These are phyloP conservation scores for Drosophila pseudotakahashii DNA, from an alignment of 2,888 invertebrate species.

Conservation along the genomic window DNA sequence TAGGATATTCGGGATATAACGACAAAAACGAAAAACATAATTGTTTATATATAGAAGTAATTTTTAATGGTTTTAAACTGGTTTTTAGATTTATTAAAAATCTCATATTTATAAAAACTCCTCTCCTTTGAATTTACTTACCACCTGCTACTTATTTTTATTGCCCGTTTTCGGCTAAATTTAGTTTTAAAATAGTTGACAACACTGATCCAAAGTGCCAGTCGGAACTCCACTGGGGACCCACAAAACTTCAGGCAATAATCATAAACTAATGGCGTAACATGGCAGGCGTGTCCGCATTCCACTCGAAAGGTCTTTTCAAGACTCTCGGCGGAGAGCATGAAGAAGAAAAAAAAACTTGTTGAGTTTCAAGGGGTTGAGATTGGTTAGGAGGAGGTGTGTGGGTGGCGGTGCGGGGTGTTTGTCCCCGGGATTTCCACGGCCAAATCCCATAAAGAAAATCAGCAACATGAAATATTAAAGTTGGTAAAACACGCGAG, in stretches of 20 bases:
- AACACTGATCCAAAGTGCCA: constrained; percentile 27
- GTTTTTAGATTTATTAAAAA: too few species aligned
- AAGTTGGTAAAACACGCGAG: constrained; percentile 74
- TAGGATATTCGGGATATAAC: not conserved
- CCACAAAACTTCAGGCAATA: constrained; percentile 52
- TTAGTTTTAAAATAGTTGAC: constrained; percentile 11
- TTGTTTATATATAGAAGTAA: too few species aligned
- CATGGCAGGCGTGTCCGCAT: constrained; percentile 61
- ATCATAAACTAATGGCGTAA: constrained; percentile 70
- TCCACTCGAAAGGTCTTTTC: constrained; percentile 39
- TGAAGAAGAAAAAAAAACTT: constrained; percentile 51
- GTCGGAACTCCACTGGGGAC: constrained; percentile 22
- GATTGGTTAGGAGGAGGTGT: constrained; percentile 4
- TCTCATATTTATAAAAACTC: too few species aligned
- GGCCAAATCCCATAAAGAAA: constrained; percentile 63
- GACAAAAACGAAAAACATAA: too few species aligned
- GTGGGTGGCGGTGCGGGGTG: constrained; percentile 8
- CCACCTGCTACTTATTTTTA: not conserved
- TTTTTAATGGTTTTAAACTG: too few species aligned
- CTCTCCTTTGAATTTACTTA: not conserved
- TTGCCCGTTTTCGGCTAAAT: not conserved
- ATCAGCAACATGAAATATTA: constrained; percentile 72
- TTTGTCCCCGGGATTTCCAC: constrained; percentile 35
- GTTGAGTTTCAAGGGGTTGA: constrained; percentile 57
- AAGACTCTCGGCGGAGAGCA: constrained; percentile 29